phyloP scores from a whole-genome alignment of 2,113 vertebrate genomes.

The Platanista minor region DNA sequence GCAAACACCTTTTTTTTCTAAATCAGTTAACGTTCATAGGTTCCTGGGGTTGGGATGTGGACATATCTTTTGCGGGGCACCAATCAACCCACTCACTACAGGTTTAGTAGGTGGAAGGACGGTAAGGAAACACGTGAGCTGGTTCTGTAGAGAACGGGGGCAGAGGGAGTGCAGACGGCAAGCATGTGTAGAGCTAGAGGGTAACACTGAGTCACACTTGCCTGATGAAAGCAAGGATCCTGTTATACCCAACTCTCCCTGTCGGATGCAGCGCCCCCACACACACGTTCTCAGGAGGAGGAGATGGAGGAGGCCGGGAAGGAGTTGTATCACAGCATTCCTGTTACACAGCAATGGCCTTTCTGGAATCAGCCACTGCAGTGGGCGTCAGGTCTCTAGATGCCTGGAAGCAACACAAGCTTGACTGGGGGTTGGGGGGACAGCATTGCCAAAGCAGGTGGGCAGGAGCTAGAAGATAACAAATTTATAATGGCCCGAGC shows the following conservation, averaged over 20 bases:
- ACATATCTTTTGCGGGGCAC: not conserved
- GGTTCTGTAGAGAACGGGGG: not conserved
- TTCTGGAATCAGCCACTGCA: not conserved
- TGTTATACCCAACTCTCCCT: not conserved
- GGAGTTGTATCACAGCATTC: not conserved
- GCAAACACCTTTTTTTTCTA: not conserved
- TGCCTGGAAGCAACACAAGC: not conserved
- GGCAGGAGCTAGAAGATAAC: not conserved
- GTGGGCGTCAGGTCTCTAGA: not conserved
- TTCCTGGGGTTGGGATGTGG: not conserved
- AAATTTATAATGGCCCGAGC: not conserved
- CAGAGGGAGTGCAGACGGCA: not conserved
- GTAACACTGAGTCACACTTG: not conserved
- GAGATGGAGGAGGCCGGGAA: not conserved
- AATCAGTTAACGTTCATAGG: not conserved
- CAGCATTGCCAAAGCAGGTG: not conserved
- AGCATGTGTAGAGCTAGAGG: not conserved
- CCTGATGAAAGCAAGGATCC: not conserved
- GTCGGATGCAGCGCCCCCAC: not conserved
- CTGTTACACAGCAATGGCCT: not conserved
- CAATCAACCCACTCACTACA: not conserved
- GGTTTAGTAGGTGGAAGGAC: not conserved
- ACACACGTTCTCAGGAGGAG: not conserved
- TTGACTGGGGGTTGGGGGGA: not conserved
- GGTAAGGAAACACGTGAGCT: not conserved